These are phyloP conservation scores for Pelvicachromis taeniatus DNA, from an alignment of 2,113 vertebrate species.

Conservation along the genomic window DNA sequence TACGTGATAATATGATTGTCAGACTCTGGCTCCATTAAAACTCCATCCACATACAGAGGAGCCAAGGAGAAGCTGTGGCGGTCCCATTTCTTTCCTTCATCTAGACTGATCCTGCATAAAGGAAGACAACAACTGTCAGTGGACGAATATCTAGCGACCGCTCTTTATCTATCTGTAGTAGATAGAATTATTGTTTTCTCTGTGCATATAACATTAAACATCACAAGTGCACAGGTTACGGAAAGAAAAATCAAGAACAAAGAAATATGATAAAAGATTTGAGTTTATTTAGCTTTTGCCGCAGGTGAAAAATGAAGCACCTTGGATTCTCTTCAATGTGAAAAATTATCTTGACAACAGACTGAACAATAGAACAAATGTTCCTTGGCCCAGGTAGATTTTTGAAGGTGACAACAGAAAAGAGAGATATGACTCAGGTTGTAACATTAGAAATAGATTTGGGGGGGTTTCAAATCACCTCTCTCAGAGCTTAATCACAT, in stretches of 20 bases:
- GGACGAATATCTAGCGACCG: background rate
- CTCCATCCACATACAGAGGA: slow-evolving; percentile 92
- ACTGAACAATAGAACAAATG: slow-evolving; percentile 47
- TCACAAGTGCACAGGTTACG: background rate
- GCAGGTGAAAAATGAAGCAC: slow-evolving; percentile 40
- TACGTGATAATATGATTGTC: slow-evolving; percentile 97
- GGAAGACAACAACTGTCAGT: slow-evolving; percentile 13
- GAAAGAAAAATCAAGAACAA: background rate
- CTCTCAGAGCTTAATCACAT: slow-evolving; percentile 59
- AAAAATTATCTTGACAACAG: slow-evolving; percentile 38
- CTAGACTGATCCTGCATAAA: slow-evolving; percentile 86
- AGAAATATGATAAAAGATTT: slow-evolving; percentile 34
- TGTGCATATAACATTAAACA: background rate
- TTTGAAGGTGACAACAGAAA: slow-evolving; percentile 50
- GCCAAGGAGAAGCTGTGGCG: slow-evolving; percentile 88
- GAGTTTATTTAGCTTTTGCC: slow-evolving; percentile 25
- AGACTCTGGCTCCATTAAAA: slow-evolving; percentile 89
- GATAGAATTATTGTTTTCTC: background rate
- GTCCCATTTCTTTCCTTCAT: slow-evolving; percentile 91
- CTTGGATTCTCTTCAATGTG: slow-evolving; percentile 23
- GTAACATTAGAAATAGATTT: slow-evolving; percentile 54
- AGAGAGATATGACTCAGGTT: slow-evolving; percentile 49
- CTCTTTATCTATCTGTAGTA: background rate
- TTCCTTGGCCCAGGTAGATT: slow-evolving; percentile 8
- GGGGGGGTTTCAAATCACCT: slow-evolving; percentile 58